These are phyloP conservation scores for Malacoraja senta DNA, from an alignment of 2,797 vertebrate genomes.

Conservation along the genomic window DNA sequence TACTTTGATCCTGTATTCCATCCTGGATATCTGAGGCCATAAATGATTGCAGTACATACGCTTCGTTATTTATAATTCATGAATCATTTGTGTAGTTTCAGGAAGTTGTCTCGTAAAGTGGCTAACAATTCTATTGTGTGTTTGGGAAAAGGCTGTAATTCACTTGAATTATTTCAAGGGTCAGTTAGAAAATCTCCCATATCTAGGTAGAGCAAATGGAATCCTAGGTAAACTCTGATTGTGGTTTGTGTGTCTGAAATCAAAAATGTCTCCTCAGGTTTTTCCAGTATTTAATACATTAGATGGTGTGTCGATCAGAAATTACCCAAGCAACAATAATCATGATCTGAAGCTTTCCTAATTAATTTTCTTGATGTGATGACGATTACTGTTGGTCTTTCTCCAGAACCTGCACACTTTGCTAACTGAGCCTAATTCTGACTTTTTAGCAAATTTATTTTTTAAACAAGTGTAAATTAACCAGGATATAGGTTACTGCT, in stretches of 20 bases:
- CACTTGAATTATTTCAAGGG: slow-evolving; percentile 26
- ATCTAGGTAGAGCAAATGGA: neutral
- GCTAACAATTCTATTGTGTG: slow-evolving; percentile 30
- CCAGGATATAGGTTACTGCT: neutral
- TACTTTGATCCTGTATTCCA: slow-evolving; percentile 30
- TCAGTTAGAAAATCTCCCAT: slow-evolving; percentile 18
- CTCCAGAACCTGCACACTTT: neutral
- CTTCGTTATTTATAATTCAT: slow-evolving; percentile 37
- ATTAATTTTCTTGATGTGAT: neutral
- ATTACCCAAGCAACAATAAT: slow-evolving; percentile 8
- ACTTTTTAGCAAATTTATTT: neutral
- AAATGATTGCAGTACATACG: slow-evolving; percentile 30
- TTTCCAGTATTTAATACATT: neutral
- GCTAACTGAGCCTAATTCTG: neutral
- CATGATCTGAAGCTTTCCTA: neutral
- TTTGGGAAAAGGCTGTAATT: slow-evolving; percentile 11
- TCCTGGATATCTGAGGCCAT: neutral
- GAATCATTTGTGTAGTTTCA: slow-evolving; percentile 36
- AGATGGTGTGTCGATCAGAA: neutral
- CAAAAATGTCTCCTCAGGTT: neutral
- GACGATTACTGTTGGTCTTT: neutral
- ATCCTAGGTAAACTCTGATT: neutral
- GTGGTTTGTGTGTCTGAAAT: neutral
- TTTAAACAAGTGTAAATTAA: slow-evolving; percentile 1
- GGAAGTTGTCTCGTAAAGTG: slow-evolving; percentile 15